Percentiles rank a stretch among this genome's conserved stretches.
Conservation (phyloP, 2,888 invertebrate species). For the Carpatolechia fugitivella region DNA sequence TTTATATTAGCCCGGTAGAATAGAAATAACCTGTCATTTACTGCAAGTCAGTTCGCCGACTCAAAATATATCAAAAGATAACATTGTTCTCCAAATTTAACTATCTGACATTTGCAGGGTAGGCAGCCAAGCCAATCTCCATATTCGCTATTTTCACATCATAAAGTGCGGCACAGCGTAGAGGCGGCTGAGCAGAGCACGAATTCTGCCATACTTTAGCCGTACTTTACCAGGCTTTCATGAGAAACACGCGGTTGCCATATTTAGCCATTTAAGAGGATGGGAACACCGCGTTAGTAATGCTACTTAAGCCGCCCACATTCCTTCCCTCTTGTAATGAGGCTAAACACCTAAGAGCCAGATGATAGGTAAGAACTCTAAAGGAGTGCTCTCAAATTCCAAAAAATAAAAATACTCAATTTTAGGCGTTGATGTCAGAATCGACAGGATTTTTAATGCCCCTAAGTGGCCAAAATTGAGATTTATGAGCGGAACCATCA, state of each 20-base stretch:
- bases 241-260: conserved; percentile 30
- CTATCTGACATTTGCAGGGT: conserved; percentile 9
- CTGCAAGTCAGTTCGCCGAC: neutral
- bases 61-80: neutral
- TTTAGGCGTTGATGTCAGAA: too few species aligned
- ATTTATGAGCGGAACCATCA: too few species aligned
- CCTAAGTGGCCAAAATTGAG: too few species aligned
- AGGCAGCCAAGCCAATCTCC: conserved; percentile 14
- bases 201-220: conserved; percentile 34
- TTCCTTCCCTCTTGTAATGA: neutral
- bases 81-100: conserved; percentile 1
- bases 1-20: neutral
- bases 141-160: conserved; percentile 19
- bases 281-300: neutral
- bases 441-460: too few species aligned
- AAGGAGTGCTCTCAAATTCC: too few species aligned
- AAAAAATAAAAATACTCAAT: too few species aligned
- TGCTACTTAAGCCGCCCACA: neutral
- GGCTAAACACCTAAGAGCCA: neutral
- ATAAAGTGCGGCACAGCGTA: conserved; percentile 26
- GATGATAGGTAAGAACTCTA: neutral
- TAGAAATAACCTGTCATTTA: neutral
- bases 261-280: conserved; percentile 27
- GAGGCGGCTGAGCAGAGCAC: conserved; percentile 30
- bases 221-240: conserved; percentile 26